Percentiles rank a stretch among this genome's conserved stretches.
Conservation (phyloP, 2,888 invertebrate species). For the Alsophila aescularia region DNA sequence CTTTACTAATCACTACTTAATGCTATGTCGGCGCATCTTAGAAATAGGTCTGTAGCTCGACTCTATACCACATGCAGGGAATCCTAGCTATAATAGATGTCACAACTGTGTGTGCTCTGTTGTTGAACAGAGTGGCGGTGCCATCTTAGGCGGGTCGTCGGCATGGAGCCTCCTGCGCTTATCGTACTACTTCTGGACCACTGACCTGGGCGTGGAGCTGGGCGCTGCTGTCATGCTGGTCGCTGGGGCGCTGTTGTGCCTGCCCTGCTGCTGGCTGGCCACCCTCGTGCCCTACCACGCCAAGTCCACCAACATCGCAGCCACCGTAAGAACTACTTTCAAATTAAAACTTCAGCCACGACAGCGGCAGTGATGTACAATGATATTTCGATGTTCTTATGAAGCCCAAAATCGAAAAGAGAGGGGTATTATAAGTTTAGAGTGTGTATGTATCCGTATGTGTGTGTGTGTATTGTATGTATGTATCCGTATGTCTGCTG, state of each 20-base stretch:
- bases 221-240: conserved; percentile 61
- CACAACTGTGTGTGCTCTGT: neutral
- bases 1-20: too few species aligned
- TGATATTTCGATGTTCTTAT: too few species aligned
- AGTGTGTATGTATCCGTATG: too few species aligned
- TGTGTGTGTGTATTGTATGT: too few species aligned
- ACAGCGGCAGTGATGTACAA: too few species aligned
- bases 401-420: too few species aligned
- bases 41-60: too few species aligned
- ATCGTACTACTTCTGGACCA: conserved; percentile 77
- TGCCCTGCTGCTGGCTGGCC: conserved; percentile 75
- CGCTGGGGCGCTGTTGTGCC: conserved; percentile 67
- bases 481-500: too few species aligned
- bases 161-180: conserved; percentile 70
- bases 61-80: too few species aligned
- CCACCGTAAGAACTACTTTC: conserved; percentile 51
- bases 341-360: neutral
- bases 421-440: too few species aligned
- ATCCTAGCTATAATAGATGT: too few species aligned
- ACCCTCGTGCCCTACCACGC: conserved; percentile 70
- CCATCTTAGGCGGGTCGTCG: conserved; percentile 66
- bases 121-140: conserved; percentile 67
- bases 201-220: conserved; percentile 71
- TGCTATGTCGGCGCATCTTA: too few species aligned
- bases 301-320: conserved; percentile 57